Base-by-base conservation (phyloP, 2,797 vertebrate species). In the Sebastolobus altivelis region DNA sequence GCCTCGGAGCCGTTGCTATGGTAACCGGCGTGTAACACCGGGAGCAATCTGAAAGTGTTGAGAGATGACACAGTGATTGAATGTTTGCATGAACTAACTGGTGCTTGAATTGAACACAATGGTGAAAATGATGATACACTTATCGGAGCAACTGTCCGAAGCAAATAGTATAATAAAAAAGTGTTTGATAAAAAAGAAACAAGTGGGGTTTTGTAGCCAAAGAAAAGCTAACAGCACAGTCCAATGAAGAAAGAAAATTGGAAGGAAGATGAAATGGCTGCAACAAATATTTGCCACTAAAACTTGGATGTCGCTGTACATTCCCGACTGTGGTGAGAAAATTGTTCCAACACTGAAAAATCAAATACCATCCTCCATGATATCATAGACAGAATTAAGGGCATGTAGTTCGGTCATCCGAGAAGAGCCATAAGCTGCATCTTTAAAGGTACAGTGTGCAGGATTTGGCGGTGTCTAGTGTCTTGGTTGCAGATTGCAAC, bases 1-100 rank as follows among this genome's bases (percentile, higher is more conserved):
- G 82, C 74, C 82, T 83, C 29, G 0, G 59, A 86, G 85, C 66
- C 18, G 71, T 93, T 59, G 56, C 87, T 82, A 88, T 90, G 89
- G 92, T 76, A 89, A 93, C 91, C 76, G 68, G 70, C 16, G 2
- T 84, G 72, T 59, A 83, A 88, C 87, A 71, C 61, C 52, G 55
- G 52, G 66, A 70, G 76, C 52, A 27, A 75, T 85, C 55, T 65
- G 37, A 73, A 77, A 79, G 63, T 74, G 73, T 55, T 38, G 55
- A 77, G 75, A 78, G 38, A 80, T 73, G 81, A 78, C 74, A 62
- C 22, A 20, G 38, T 29, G 66, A 72, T 46, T 61, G 56, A 74
- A 87, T 65, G 62, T 83, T 84, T 74, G 54, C 29, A 63, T 68
- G 56, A 72, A 70, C 35, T 67, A 70, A 61, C 35, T 43, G 10